phyloP scores from a whole-genome alignment of 1,140 invertebrate genomes.

The Arctopsyche grandis region DNA sequence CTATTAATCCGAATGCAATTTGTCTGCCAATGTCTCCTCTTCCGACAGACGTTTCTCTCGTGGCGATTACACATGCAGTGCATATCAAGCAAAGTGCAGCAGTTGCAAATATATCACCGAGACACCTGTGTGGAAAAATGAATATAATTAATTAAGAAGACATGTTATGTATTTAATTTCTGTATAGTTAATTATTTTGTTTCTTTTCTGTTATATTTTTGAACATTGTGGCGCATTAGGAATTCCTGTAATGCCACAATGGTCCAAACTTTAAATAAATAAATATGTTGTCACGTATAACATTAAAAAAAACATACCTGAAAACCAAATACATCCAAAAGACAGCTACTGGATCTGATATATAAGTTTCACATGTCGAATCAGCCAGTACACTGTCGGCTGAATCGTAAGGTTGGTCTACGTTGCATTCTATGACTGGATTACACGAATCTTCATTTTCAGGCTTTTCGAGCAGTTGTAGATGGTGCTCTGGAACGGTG shows the following conservation, averaged over 20 bases:
- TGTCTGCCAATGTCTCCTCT: slow-evolving; percentile 84
- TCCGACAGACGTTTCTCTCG: slow-evolving; percentile 80
- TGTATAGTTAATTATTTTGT: too few species aligned
- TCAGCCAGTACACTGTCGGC: slow-evolving; percentile 71
- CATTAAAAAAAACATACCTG: slow-evolving; percentile 55
- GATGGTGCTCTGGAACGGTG: slow-evolving; percentile 63
- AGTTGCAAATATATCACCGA: slow-evolving; percentile 81
- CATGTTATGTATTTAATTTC: too few species aligned
- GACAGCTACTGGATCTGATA: slow-evolving; percentile 71
- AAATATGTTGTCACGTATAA: too few species aligned
- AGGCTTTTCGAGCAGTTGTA: slow-evolving; percentile 58
- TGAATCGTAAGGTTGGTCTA: slow-evolving; percentile 74
- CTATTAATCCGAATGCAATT: slow-evolving; percentile 78
- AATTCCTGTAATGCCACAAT: too few species aligned
- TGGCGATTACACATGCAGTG: slow-evolving; percentile 81
- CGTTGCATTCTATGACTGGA: slow-evolving; percentile 73
- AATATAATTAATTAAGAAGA: slow-evolving; percentile 8
- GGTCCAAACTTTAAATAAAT: too few species aligned
- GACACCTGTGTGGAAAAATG: slow-evolving; percentile 63
- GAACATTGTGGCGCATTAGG: too few species aligned
- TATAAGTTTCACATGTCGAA: slow-evolving; percentile 71
- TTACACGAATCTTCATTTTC: slow-evolving; percentile 63
- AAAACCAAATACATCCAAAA: slow-evolving; percentile 78
- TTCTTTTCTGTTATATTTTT: too few species aligned
- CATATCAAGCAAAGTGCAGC: slow-evolving; percentile 77